A percentile compares a stretch with the other conserved stretches of the same genome.
Conservation (phyloP, 1,140 invertebrate genomes). For the Trachelipus rathkii region DNA sequence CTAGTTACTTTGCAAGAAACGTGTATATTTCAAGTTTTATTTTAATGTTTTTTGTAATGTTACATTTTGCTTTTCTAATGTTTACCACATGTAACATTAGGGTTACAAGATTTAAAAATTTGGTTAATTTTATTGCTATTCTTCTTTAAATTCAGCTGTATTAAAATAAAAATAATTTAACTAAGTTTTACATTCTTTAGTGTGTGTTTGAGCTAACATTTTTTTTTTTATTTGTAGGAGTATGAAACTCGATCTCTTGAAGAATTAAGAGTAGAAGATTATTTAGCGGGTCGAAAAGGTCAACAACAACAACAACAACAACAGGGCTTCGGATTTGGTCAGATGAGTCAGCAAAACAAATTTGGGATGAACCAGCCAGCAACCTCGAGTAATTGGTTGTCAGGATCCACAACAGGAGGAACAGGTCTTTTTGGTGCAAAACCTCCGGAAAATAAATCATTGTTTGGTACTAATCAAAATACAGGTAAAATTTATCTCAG, state of each 20-base stretch:
- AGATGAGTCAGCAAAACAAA: slow-evolving; percentile 37
- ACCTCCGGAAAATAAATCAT: slow-evolving; percentile 49
- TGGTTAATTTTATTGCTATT: too few species aligned
- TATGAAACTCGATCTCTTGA: slow-evolving; percentile 92
- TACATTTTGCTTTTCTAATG: not conserved
- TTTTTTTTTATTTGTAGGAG: slow-evolving; percentile 62
- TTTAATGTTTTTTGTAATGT: not conserved
- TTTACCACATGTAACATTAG: too few species aligned
- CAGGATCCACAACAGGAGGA: slow-evolving; percentile 38
- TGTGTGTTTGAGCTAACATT: too few species aligned
- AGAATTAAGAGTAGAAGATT: slow-evolving; percentile 90
- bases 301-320: slow-evolving; percentile 23
- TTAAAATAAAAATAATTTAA: too few species aligned
- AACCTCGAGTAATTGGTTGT: slow-evolving; percentile 44
- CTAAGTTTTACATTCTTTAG: too few species aligned
- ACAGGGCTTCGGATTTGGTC: slow-evolving; percentile 27
- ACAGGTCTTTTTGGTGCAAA: slow-evolving; percentile 46
- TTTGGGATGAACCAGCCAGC: slow-evolving; percentile 26
- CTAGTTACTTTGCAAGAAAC: too few species aligned
- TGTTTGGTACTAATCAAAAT: slow-evolving; percentile 49
- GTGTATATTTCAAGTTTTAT: too few species aligned
- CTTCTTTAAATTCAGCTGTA: too few species aligned
- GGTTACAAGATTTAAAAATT: too few species aligned
- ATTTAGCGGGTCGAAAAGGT: slow-evolving; percentile 80
- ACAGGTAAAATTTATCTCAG: slow-evolving; percentile 27